Base-by-base conservation (phyloP, 2,797 vertebrate genomes). In the Parauchenoglanis ngamensis region DNA sequence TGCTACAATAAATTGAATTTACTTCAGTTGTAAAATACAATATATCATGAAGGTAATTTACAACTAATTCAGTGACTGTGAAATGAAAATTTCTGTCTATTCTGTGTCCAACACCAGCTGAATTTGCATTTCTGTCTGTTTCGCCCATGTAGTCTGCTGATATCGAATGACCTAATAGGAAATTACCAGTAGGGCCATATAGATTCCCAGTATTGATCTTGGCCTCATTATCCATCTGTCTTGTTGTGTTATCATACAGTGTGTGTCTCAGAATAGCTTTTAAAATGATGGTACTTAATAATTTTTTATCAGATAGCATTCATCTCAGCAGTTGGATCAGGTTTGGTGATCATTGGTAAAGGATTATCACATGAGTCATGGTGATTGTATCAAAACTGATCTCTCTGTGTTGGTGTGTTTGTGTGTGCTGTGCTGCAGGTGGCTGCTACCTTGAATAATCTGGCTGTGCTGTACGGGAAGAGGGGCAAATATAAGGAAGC, bases 401-500 rank as follows among this genome's bases (percentile, higher is more conserved):
- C 25, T 56, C 19, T 65, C 35, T 77, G 19, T 19, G 70, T 90
- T 2, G 25, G 1, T 35, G 57, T 87, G 63, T 8, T 35, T 23
- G 8, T 87, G 52, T 76, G 7, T 90, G 75, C 0, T 83, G 19
- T 86, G 25, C 87, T 91, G 83, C 87, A 99, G 98, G 98, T 99
- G 85, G 98, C 98, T 40, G 98, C 98, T 1, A 99, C 98, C 0
- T 94, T 99, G 89, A 99, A 99, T 95, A 99, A 99, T 91, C 92
- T 99, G 95, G 98, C 98, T 2, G 98, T 99, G 90, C 95, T 99
- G 70, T 99, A 99, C 0, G 98, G 98, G 87, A 99, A 99, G 94
- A 96, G 98, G 80, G 98, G 98, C 7, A 99, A 99, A 92, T 99
- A 99, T 94, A 98, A 97, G 93, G 98, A 99, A 90, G 98, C 98